A percentile compares a stretch with the other conserved stretches of the same genome.
Evolutionary conservation across 2,888 invertebrate species (phyloP).

Genomic region (Oscheius sp.): DNA sequence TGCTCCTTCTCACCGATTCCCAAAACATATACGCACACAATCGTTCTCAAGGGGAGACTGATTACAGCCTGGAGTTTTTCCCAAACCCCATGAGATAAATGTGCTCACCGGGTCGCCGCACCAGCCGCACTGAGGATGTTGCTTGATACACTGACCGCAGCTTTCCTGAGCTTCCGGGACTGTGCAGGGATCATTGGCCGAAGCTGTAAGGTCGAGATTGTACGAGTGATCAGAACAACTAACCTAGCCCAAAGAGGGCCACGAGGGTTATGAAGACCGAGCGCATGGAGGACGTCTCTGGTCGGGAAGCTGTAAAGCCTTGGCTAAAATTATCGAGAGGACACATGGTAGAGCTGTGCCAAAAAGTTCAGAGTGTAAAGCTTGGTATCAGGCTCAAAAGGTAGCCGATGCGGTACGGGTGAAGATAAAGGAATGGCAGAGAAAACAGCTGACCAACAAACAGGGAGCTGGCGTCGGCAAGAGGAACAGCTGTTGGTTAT

Average conservation of each 20-base stretch:
- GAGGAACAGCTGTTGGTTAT: constrained; percentile 28
- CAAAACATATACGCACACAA: neutral
- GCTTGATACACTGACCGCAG: constrained; percentile 67
- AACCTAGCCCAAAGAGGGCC: constrained; percentile 24
- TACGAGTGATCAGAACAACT: neutral
- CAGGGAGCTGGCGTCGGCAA: neutral
- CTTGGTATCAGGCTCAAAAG: neutral
- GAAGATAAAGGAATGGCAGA: neutral
- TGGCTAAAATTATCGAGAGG: neutral
- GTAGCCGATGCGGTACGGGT: constrained; percentile 2
- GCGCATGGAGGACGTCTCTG: constrained; percentile 3
- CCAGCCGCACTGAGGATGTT: constrained; percentile 67
- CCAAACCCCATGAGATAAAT: neutral
- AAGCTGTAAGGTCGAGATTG: neutral
- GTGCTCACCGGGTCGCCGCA: constrained; percentile 64
- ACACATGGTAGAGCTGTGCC: neutral
- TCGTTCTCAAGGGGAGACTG: neutral
- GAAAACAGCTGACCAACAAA: constrained; percentile 30
- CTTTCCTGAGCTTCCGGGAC: constrained; percentile 47
- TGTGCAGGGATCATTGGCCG: constrained; percentile 3
- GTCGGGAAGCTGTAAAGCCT: neutral
- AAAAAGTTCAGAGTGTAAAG: constrained; percentile 17
- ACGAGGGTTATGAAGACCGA: constrained; percentile 8
- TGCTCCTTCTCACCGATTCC: neutral
- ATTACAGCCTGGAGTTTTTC: constrained; percentile 4